A percentile compares a stretch with the other conserved stretches of the same genome.
phyloP scores from a whole-genome alignment of 2,888 invertebrate genomes.

The Allygus modestus region DNA sequence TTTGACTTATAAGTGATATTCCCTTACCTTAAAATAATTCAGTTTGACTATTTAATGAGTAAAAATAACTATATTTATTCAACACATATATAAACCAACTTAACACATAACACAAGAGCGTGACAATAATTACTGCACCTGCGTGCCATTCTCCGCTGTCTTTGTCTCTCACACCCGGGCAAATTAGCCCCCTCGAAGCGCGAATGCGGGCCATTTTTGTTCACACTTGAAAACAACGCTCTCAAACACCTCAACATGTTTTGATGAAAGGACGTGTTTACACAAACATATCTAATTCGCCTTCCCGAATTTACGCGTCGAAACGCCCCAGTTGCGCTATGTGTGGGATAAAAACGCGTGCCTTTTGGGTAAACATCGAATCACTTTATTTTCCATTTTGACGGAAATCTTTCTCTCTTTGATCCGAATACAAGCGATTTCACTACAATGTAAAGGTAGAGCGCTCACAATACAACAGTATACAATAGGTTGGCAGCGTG shows the following conservation, averaged over 20 bases:
- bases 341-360: slow-evolving; percentile 28
- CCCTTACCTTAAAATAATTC: too few relatives aligned
- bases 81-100: too few relatives aligned
- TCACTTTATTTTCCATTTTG: slow-evolving; percentile 47
- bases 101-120: too few relatives aligned
- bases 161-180: background rate
- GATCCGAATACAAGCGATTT: slow-evolving; percentile 43
- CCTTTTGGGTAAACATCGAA: slow-evolving; percentile 20
- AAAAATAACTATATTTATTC: too few relatives aligned
- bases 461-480: slow-evolving; percentile 50
- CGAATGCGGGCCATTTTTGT: background rate
- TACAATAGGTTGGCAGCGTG: slow-evolving; percentile 39
- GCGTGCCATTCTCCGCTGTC: background rate
- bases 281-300: slow-evolving; percentile 22
- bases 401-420: slow-evolving; percentile 52
- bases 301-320: slow-evolving; percentile 5
- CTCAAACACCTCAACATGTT: slow-evolving; percentile 31
- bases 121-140: too few relatives aligned
- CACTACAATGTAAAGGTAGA: slow-evolving; percentile 34
- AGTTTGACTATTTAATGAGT: too few relatives aligned
- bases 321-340: slow-evolving; percentile 3
- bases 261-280: slow-evolving; percentile 1
- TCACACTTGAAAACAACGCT: background rate
- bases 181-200: slow-evolving; percentile 31
- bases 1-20: too few relatives aligned